Evolutionary conservation across 2,797 vertebrate species (phyloP).

Genomic region (Sylvia borin): DNA sequence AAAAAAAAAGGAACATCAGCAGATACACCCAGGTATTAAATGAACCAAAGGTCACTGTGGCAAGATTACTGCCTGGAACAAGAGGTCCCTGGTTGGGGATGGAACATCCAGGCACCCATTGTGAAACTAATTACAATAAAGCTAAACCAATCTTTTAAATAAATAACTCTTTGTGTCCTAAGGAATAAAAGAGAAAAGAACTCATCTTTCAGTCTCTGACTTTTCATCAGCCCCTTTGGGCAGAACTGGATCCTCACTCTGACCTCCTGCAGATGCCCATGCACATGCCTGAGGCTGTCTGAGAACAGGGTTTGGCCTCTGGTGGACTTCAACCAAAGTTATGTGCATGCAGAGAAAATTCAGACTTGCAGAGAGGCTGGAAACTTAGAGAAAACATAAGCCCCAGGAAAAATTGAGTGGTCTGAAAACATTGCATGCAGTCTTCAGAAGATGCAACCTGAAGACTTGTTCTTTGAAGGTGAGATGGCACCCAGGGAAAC

Average conservation of each 20-base stretch:
- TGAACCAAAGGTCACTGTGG: slow-evolving; percentile 8
- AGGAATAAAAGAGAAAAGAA: slow-evolving; percentile 39
- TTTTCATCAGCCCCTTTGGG: background rate
- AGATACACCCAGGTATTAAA: slow-evolving; percentile 47
- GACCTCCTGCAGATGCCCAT: background rate
- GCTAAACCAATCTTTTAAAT: slow-evolving; percentile 26
- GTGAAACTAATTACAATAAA: slow-evolving; percentile 41
- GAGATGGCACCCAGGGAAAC: background rate
- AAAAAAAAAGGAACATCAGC: background rate
- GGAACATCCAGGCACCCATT: slow-evolving; percentile 35
- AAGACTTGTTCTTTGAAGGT: background rate
- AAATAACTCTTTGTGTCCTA: slow-evolving; percentile 50
- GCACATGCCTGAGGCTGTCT: background rate
- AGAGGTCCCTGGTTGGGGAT: background rate
- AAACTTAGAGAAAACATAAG: background rate
- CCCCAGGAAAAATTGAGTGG: background rate
- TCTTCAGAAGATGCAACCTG: background rate
- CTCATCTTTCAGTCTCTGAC: slow-evolving; percentile 21
- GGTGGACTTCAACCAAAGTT: background rate
- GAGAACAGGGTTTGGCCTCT: background rate
- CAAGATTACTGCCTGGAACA: slow-evolving; percentile 20
- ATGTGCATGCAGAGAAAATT: background rate
- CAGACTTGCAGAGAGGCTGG: background rate
- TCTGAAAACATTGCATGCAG: background rate
- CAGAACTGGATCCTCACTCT: background rate